These are phyloP conservation scores for Drosophila murphyi DNA, from an alignment of 1,140 invertebrate genomes.

Conservation along the genomic window DNA sequence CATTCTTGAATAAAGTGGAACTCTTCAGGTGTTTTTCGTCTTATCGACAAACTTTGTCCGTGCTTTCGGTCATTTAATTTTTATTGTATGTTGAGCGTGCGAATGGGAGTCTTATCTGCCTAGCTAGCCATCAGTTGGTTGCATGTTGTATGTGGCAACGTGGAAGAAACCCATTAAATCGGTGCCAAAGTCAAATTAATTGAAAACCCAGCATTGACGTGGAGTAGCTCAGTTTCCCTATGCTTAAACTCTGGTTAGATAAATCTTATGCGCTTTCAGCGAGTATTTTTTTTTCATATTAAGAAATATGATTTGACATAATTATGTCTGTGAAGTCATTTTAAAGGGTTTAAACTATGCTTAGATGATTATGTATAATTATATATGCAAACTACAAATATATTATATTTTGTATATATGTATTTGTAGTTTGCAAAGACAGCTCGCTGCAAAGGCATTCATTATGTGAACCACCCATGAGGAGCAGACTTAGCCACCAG, in stretches of 20 bases:
- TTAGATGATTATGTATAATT: not conserved
- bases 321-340: too few relatives aligned
- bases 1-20: too few relatives aligned
- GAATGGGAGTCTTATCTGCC: slow-evolving; percentile 12
- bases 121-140: not conserved
- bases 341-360: too few relatives aligned
- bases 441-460: slow-evolving; percentile 10
- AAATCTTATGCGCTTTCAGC: too few relatives aligned
- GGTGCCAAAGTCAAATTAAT: slow-evolving; percentile 4
- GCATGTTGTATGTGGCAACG: slow-evolving; percentile 5
- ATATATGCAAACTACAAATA: too few relatives aligned
- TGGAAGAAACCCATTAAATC: slow-evolving; percentile 26
- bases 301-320: too few relatives aligned
- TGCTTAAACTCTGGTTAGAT: not conserved
- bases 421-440: slow-evolving; percentile 24
- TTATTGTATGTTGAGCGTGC: slow-evolving; percentile 26
- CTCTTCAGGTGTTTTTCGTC: too few relatives aligned
- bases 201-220: not conserved
- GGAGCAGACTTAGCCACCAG: slow-evolving; percentile 26
- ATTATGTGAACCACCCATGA: slow-evolving; percentile 42
- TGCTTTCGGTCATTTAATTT: slow-evolving; percentile 18
- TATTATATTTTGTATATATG: not conserved
- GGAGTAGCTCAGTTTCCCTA: not conserved
- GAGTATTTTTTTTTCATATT: too few relatives aligned
- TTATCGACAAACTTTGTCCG: slow-evolving; percentile 1